Evolutionary conservation across 2,113 vertebrate species (phyloP), one percentile per base, ranked within the genome.

Genomic region (Cromileptes altivelis): DNA sequence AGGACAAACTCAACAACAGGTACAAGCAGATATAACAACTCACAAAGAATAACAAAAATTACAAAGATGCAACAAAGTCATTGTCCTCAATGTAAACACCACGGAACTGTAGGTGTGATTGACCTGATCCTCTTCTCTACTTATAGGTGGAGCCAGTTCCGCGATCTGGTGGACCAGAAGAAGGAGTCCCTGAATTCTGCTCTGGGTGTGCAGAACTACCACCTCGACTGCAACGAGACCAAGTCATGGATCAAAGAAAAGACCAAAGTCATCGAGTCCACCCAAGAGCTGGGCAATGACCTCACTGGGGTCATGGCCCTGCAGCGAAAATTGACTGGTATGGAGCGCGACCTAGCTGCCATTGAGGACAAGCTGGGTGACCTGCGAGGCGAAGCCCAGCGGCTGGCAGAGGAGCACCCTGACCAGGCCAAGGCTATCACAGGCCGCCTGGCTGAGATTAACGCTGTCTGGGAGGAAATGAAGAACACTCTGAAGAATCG

Each of bases 161-260:
- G 98, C 53, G 97, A 99, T 70, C 94, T 99, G 37, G 96, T 99
- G 25, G 98, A 99, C 84, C 96, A 94, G 93, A 99, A 99, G 94
- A 99, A 99, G 88, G 98, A 99, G 65, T 95, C 96, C 7, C 95
- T 99, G 21, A 95, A 97, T 75, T 99, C 98, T 0, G 98, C 97
- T n/a, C 93, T 99, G 75, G 98, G 98, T 45, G 98, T 99, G 68
- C 98, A 99, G 93, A 99, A 99, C 94, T 99, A 99, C 93, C 98
- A 99, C 82, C 97, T 99, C 0, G 98, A 99, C 85, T 99, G 98
- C 90, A 99, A 99, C 1, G 98, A 99, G 94, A 99, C 98, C 88
- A 99, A 99, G 85, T 98, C 98, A 37, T 99, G 98, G 98, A 99
- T 99, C 90, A 96, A 97, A 52, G 98, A 99, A 90, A 99, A 99